These are phyloP conservation scores for Thymelicus acteon DNA, from an alignment of 2,888 invertebrate species.

Conservation along the genomic window DNA sequence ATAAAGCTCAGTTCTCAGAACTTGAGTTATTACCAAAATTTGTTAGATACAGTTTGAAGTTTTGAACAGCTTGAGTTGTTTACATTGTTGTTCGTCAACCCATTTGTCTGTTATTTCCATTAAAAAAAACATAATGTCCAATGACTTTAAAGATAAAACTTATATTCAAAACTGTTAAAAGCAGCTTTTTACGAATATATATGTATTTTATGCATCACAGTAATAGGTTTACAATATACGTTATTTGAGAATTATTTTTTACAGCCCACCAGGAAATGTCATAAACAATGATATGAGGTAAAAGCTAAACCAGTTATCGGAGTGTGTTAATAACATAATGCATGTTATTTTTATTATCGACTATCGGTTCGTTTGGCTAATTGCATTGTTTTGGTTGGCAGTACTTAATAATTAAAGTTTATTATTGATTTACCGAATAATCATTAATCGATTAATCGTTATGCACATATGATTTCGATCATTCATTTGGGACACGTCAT, in stretches of 20 bases:
- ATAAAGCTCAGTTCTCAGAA: no score
- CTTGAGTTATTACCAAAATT: no score
- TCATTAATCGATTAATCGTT: neutral
- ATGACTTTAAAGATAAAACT: no score
- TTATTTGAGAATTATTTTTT: constrained; percentile 52
- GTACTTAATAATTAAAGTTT: neutral
- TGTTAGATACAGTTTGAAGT: no score
- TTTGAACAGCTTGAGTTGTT: no score
- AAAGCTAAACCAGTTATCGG: constrained; percentile 42
- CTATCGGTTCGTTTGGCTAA: constrained; percentile 23
- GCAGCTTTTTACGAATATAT: no score
- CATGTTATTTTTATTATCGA: constrained; percentile 31
- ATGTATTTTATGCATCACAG: neutral
- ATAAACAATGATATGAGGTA: constrained; percentile 73
- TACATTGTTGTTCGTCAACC: no score
- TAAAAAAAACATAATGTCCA: no score
- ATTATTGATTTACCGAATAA: neutral
- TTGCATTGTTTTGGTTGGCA: constrained; percentile 15
- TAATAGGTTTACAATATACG: neutral
- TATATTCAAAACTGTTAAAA: no score
- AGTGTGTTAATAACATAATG: constrained; percentile 31
- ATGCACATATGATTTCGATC: neutral
- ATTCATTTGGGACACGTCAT: neutral
- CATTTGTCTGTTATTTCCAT: no score
- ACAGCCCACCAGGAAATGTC: constrained; percentile 75